Conservation (phyloP, 2,888 invertebrate genomes). For the Spodoptera littoralis region DNA sequence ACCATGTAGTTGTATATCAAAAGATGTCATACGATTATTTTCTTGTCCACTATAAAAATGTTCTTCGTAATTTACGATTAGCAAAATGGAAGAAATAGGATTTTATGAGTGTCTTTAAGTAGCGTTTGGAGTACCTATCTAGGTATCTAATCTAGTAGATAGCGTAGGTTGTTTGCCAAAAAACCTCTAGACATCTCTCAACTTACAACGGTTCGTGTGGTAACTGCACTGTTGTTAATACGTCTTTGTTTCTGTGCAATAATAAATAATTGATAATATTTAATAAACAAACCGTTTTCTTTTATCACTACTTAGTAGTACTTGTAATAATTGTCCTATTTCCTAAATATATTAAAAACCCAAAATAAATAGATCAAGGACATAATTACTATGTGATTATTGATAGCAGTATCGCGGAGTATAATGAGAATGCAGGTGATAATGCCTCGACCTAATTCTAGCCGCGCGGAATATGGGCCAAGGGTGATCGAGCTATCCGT, state of each 20-base stretch:
- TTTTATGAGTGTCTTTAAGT: slow-evolving; percentile 49
- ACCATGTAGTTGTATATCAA: slow-evolving; percentile 46
- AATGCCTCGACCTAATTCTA: slow-evolving; percentile 67
- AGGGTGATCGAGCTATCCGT: slow-evolving; percentile 65
- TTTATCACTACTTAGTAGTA: no score
- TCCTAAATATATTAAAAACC: slow-evolving; percentile 18
- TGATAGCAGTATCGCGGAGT: slow-evolving; percentile 60
- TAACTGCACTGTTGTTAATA: slow-evolving; percentile 9
- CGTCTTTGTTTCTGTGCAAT: no score
- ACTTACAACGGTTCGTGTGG: slow-evolving; percentile 5
- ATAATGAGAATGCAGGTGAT: slow-evolving; percentile 61
- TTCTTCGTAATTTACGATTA: slow-evolving; percentile 55
- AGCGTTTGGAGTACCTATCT: slow-evolving; percentile 33
- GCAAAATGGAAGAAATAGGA: slow-evolving; percentile 48
- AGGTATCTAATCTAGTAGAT: slow-evolving; percentile 17
- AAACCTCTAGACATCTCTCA: slow-evolving; percentile 18
- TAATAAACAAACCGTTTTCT: no score
- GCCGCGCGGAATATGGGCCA: slow-evolving; percentile 71
- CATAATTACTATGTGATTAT: slow-evolving; percentile 57
- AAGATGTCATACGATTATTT: slow-evolving; percentile 51
- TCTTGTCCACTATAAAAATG: slow-evolving; percentile 52
- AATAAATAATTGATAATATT: no score
- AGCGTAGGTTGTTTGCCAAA: no score
- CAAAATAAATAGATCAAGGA: slow-evolving; percentile 62
- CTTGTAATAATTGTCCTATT: slow-evolving; percentile 23